A percentile compares a stretch with the other conserved stretches of the same genome.
Evolutionary conservation across 2,113 vertebrate species (phyloP).

Genomic region (Microtus richardsoni): DNA sequence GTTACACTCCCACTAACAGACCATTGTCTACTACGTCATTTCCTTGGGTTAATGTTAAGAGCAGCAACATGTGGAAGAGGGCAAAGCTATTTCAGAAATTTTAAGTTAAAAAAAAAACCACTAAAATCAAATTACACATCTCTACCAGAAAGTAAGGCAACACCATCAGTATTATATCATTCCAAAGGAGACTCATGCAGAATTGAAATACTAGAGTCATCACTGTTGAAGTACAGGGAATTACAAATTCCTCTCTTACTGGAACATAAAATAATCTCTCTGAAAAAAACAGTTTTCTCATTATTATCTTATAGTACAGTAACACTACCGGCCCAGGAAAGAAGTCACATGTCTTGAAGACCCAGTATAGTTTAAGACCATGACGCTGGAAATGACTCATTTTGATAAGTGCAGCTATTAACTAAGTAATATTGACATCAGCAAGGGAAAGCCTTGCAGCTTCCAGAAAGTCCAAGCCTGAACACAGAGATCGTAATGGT

Average conservation of each 20-base stretch:
- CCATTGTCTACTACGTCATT: not conserved
- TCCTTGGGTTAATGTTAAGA: slow-evolving; percentile 27
- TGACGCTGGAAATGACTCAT: slow-evolving; percentile 11
- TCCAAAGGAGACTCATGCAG: slow-evolving; percentile 50
- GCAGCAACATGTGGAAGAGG: not conserved
- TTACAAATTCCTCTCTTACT: slow-evolving; percentile 60
- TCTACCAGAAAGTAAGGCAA: not conserved
- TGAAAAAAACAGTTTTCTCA: slow-evolving; percentile 45
- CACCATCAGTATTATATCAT: slow-evolving; percentile 10
- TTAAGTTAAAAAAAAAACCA: slow-evolving; percentile 28
- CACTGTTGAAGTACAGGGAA: slow-evolving; percentile 64
- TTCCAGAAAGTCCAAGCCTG: not conserved
- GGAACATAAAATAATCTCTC: slow-evolving; percentile 59
- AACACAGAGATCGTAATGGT: not conserved
- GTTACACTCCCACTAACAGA: not conserved
- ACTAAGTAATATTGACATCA: slow-evolving; percentile 50
- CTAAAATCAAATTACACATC: slow-evolving; percentile 23
- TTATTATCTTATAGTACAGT: slow-evolving; percentile 57
- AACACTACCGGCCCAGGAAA: slow-evolving; percentile 55
- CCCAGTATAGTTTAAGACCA: slow-evolving; percentile 26
- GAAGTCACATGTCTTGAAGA: not conserved
- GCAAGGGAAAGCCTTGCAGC: slow-evolving; percentile 35
- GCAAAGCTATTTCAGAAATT: not conserved
- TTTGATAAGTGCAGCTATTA: slow-evolving; percentile 46
- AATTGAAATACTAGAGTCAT: slow-evolving; percentile 54